phyloP scores from a whole-genome alignment of 2,888 invertebrate genomes.

The Lithophane socia region DNA sequence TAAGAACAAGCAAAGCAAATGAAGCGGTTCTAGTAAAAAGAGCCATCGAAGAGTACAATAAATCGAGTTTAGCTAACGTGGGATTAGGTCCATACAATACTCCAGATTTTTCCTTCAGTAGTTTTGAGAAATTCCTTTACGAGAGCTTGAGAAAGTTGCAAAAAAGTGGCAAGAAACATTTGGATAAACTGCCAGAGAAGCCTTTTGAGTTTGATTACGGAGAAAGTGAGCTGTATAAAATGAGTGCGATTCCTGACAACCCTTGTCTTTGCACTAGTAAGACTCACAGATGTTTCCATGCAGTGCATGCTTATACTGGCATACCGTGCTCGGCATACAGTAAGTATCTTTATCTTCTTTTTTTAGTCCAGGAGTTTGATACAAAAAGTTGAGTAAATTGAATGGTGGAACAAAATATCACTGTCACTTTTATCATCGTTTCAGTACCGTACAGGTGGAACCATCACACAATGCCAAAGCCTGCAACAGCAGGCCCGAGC shows the following conservation, averaged over 20 bases:
- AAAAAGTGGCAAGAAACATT: constrained; percentile 92
- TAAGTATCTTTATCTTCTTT: constrained; percentile 89
- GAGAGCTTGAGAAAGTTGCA: constrained; percentile 95
- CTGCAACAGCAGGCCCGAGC: constrained; percentile 88
- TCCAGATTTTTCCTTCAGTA: constrained; percentile 93
- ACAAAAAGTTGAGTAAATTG: neutral
- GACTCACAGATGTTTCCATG: constrained; percentile 97
- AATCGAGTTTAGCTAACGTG: constrained; percentile 93
- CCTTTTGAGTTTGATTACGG: constrained; percentile 89
- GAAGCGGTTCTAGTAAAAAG: constrained; percentile 97
- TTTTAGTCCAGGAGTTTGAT: neutral
- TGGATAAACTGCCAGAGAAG: constrained; percentile 91
- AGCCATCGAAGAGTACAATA: constrained; percentile 95
- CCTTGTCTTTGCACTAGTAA: constrained; percentile 96
- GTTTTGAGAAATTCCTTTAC: constrained; percentile 97
- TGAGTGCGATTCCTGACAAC: constrained; percentile 92
- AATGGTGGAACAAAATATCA: neutral
- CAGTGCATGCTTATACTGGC: constrained; percentile 97
- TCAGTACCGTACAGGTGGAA: constrained; percentile 94
- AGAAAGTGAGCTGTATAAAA: constrained; percentile 90
- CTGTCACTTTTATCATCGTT: constrained; percentile 68
- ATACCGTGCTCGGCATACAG: constrained; percentile 96
- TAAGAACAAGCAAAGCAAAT: constrained; percentile 96
- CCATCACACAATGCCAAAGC: constrained; percentile 95
- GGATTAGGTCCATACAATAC: constrained; percentile 92